Base-by-base conservation (phyloP, 1,140 invertebrate genomes). In the Megalopta genalis region DNA sequence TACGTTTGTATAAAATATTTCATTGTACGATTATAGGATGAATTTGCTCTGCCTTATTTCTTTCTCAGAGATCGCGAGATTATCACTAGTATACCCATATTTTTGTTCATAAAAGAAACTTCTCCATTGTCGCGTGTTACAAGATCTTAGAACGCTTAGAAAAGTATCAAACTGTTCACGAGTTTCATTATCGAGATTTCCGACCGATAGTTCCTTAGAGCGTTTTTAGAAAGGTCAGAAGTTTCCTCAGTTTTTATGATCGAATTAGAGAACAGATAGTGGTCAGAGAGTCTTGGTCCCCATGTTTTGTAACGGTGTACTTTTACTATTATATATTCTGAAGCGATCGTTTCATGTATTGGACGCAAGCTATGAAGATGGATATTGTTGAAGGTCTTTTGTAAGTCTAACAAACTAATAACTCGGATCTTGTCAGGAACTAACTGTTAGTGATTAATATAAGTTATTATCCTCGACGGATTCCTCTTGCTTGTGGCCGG, bases 371-470 rank as follows among this genome's bases (percentile, higher is more conserved):
- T 75, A 82, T 77, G 57, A 85, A 84, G 62, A 81, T 74, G 66
- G 74, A 85, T 70, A 70, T 59, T 73, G 27, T 84, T 77, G 59
- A 83, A 73, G 70, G 39, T 85, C 59, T 64, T 21, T 86, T 68
- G 71, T 78, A 80, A 85, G 37, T 68, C 68, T 86, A 86, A 86
- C 84, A 86, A 46, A 86, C 83, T 86, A 86, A 86, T 85, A 82
- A 59, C 59, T 77, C 63, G 65, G 65, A 46, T 52, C 49, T 80
- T 68, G 74, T 60, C 57, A 80, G 64, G 80, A 54, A 78, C 84
- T 86, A 86, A 82, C 84, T 21, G 64, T 74, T 39, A 76, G 65
- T 73, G 70, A 80, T 66, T 75, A 76, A 83, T 78, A 65, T 23
- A 76, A 23, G 78, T 67, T 21, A 75, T 42, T 42, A 23, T 49